phyloP scores from a whole-genome alignment of 2,888 invertebrate species.

The Panorpa germanica region DNA sequence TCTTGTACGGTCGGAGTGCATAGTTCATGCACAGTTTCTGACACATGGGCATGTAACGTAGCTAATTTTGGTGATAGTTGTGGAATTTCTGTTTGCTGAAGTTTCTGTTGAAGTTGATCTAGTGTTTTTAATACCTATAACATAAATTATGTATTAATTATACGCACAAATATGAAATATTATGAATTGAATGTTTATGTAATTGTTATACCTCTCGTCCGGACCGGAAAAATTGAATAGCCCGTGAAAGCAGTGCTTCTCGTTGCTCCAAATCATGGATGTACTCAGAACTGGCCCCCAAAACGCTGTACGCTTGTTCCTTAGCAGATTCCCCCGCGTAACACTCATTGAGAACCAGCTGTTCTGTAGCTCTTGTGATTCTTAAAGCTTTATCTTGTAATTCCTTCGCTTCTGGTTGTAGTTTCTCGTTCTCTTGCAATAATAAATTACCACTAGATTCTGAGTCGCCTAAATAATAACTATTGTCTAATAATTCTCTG shows the following conservation, averaged over 20 bases:
- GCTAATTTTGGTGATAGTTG: slow-evolving; percentile 44
- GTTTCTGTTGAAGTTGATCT: slow-evolving; percentile 54
- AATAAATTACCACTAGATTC: slow-evolving; percentile 44
- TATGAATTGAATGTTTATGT: background rate
- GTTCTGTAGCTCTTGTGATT: slow-evolving; percentile 60
- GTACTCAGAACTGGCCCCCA: slow-evolving; percentile 48
- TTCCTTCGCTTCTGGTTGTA: slow-evolving; percentile 49
- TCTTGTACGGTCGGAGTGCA: slow-evolving; percentile 46
- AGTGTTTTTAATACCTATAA: slow-evolving; percentile 46
- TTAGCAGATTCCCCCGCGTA: slow-evolving; percentile 50
- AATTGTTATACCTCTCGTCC: slow-evolving; percentile 45
- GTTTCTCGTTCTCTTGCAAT: slow-evolving; percentile 45
- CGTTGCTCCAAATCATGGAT: slow-evolving; percentile 49
- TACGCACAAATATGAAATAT: background rate
- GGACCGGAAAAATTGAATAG: slow-evolving; percentile 50
- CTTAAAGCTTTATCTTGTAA: slow-evolving; percentile 57
- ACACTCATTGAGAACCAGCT: slow-evolving; percentile 46
- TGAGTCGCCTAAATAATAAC: slow-evolving; percentile 41
- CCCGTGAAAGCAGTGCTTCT: slow-evolving; percentile 41
- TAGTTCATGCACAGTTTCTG: slow-evolving; percentile 42
- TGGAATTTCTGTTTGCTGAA: slow-evolving; percentile 42
- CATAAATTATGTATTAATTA: too few relatives aligned
- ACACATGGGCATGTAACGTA: slow-evolving; percentile 44
- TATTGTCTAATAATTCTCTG: slow-evolving; percentile 31
- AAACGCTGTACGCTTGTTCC: slow-evolving; percentile 41